Evolutionary conservation across 23 tunicate genomes (phyloP), one percentile per base, ranked within the genome.

Genomic region (Trididemnum nubilum): DNA sequence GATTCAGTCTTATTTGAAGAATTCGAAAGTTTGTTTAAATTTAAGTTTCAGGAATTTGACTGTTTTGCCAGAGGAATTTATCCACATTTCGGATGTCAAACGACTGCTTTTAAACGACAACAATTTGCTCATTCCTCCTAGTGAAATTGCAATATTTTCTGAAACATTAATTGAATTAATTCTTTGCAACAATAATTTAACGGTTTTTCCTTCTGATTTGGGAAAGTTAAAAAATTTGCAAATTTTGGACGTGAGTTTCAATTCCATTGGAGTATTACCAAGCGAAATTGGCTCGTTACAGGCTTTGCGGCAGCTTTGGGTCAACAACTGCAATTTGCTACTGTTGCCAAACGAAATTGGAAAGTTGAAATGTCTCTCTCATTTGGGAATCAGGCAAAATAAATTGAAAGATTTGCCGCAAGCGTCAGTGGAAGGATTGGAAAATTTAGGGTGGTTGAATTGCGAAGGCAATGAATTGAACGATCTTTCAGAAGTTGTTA

Each of bases 201-300:
- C 89, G 49, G 51, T 85, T 30, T 33, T 85, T 33, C 89, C 89
- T 35, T n/a, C 73, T 32, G 78, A 51, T 35, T 30, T 85, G 49
- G 83, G 83, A 3, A 32, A 27, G 33, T 77, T 85, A 26, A 85
- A 66, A 66, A 0, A 15, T 2, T 65, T 85, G 63, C 64, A 64
- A 25, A 38, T 77, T 44, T 76, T 85, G 21, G 77, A 80, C 67
- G 50, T 64, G 1, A 77, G 74, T 36, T 18, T 12, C 9, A 85
- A 76, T 29, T 33, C 22, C 28, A 63, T 85, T 65, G 83, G 77
- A 12, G 78, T 50, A 1, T 66, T 85, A 24, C 67, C 81, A 28
- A 30, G 66, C 0, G 89, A 85, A 65, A 85, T 85, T 50, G 83
- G 82, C 1, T 28, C 51, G 2, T 44, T 85, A 0, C 2, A 15